These are phyloP conservation scores for Ecliptopera silaceata DNA, from an alignment of 2,888 invertebrate species.

Conservation along the genomic window DNA sequence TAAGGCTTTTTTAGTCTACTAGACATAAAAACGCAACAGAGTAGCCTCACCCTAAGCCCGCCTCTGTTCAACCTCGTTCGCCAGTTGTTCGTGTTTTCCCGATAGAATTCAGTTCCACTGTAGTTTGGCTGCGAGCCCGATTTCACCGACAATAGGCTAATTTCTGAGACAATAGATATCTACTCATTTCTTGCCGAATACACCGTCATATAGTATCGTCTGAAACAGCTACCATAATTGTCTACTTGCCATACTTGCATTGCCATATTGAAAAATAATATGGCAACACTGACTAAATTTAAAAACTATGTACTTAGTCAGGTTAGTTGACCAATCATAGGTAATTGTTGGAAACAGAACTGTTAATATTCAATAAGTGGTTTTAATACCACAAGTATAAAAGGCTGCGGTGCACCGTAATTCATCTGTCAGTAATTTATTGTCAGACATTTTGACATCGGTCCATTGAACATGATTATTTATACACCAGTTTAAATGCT, in stretches of 20 bases:
- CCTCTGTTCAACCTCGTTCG: conserved; percentile 6
- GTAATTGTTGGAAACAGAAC: background rate
- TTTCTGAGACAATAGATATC: conserved; percentile 23
- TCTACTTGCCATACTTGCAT: no score
- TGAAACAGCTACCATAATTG: no score
- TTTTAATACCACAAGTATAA: conserved; percentile 10
- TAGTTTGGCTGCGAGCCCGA: conserved; percentile 9
- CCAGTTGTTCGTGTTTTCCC: conserved; percentile 22
- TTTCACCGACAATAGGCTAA: conserved; percentile 16
- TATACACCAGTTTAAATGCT: conserved; percentile 41
- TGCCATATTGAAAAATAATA: no score
- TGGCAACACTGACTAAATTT: no score
- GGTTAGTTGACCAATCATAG: background rate
- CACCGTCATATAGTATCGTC: no score
- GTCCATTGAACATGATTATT: conserved; percentile 53
- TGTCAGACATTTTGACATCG: conserved; percentile 55
- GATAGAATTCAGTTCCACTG: conserved; percentile 25
- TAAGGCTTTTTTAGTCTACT: no score
- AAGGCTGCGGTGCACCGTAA: conserved; percentile 42
- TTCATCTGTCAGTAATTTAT: conserved; percentile 63
- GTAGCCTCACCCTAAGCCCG: background rate
- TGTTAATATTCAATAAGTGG: background rate
- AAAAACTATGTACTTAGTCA: no score
- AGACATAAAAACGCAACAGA: background rate
- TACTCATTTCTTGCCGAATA: no score